Evolutionary conservation across 2,797 vertebrate genomes (phyloP), one percentile per base, ranked within the genome.

Genomic region (Menidia menidia): DNA sequence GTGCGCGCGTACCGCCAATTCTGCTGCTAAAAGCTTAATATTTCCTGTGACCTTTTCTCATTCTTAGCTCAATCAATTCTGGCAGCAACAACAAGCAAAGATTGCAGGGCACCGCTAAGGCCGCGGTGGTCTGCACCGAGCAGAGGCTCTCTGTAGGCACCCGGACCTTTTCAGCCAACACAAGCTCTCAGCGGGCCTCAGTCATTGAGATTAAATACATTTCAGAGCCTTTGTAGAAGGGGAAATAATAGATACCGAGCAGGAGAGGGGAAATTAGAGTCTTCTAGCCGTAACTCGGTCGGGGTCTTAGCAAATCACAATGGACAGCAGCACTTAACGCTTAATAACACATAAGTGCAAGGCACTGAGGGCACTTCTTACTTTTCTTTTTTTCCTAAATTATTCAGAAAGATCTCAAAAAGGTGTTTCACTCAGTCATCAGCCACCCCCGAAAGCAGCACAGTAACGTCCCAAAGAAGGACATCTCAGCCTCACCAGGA

Each of bases 51-150:
- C 88, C 83, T 91, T 86, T 88, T 58, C 77, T 71, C 47, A 42
- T 68, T 78, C 79, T 80, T 47, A 80, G 74, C 61, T 63, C 75
- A 87, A 88, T 88, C 83, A 83, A 88, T 86, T 72, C 47, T 16
- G 45, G 75, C 50, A 79, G 75, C 59, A 75, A 82, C 59, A 74
- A 63, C 47, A 84, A 77, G 59, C 72, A 73, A 71, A 58, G 59
- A 81, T 39, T 70, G 68, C 60, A 51, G 52, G 53, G 67, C 35
- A 58, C 39, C 44, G 5, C 33, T 19, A 53, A 65, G 56, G 68
- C 51, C 57, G 65, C 55, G 64, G 60, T 73, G 72, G 64, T 64
- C 45, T 58, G 65, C 47, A 30, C 51, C 47, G 52, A 57, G 64
- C 15, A 31, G 6, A 31, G 6, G 53, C 7, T 6, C 73, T 53